These are phyloP conservation scores for Asarcornis scutulata DNA, from an alignment of 2,113 vertebrate species.

Conservation along the genomic window DNA sequence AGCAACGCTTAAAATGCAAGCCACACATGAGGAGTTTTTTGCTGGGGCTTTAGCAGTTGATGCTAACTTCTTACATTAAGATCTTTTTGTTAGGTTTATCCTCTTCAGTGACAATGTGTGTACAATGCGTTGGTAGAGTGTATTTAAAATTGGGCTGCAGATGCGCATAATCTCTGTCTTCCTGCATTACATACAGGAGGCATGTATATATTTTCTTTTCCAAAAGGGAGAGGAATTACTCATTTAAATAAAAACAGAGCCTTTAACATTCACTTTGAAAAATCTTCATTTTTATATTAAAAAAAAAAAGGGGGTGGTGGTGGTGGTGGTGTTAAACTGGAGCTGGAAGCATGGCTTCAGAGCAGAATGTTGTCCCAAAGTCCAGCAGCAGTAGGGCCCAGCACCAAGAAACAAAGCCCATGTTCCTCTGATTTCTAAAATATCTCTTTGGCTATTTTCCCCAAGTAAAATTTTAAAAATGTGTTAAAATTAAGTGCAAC, in stretches of 20 bases:
- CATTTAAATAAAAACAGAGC: background rate
- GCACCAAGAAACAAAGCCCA: background rate
- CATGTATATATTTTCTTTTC: no score
- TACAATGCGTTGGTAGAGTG: constrained; percentile 36
- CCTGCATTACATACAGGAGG: background rate
- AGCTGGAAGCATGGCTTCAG: fast-evolving
- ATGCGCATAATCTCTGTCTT: constrained; percentile 22
- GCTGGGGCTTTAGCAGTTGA: background rate
- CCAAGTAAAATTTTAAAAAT: background rate
- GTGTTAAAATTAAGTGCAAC: background rate
- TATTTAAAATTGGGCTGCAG: constrained; percentile 27
- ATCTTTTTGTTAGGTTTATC: constrained; percentile 37
- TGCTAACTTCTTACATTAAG: constrained; percentile 39
- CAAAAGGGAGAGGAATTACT: background rate
- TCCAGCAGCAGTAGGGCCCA: background rate
- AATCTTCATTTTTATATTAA: background rate
- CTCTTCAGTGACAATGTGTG: constrained; percentile 22
- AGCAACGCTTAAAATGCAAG: constrained; percentile 46
- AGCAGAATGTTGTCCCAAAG: background rate
- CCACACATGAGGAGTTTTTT: constrained; percentile 43
- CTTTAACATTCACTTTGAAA: background rate
- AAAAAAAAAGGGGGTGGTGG: background rate
- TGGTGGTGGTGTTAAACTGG: background rate
- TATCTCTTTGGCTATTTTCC: background rate
- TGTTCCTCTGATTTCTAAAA: background rate